Percentiles rank a stretch among this genome's conserved stretches.
These are phyloP conservation scores for Passer montanus DNA, from an alignment of 2,113 vertebrate species.

Conservation along the genomic window DNA sequence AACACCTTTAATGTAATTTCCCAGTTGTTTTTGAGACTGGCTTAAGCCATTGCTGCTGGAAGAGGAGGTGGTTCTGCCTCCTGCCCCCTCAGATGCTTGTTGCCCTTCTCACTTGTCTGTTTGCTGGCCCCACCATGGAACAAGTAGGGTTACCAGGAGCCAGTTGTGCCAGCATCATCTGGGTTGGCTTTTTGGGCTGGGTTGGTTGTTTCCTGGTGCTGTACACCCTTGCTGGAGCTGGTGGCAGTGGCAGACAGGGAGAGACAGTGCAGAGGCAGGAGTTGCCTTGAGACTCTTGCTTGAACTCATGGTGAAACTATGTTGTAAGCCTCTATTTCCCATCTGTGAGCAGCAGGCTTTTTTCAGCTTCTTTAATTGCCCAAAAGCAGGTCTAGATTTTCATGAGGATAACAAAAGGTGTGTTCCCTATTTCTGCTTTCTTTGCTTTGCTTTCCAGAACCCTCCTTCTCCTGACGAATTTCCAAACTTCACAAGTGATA, in stretches of 20 bases:
- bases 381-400: background rate
- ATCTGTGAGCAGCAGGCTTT: background rate
- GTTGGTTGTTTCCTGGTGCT: background rate
- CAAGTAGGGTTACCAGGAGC: background rate
- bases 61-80: background rate
- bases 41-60: background rate
- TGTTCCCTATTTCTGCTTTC: background rate
- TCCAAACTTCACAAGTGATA: background rate
- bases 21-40: background rate
- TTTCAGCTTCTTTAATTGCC: background rate
- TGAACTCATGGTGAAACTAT: background rate
- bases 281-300: background rate
- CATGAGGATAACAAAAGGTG: background rate
- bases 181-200: background rate
- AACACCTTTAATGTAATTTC: background rate
- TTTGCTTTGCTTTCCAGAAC: background rate
- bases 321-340: background rate
- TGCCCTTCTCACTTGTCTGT: background rate
- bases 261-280: rapidly evolving
- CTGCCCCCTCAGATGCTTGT: background rate
- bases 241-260: background rate
- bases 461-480: background rate
- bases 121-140: background rate
- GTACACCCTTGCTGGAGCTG: background rate
- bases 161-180: rapidly evolving